phyloP scores from a whole-genome alignment of 1,140 invertebrate genomes.

The Cyrtorhinus lividipennis region DNA sequence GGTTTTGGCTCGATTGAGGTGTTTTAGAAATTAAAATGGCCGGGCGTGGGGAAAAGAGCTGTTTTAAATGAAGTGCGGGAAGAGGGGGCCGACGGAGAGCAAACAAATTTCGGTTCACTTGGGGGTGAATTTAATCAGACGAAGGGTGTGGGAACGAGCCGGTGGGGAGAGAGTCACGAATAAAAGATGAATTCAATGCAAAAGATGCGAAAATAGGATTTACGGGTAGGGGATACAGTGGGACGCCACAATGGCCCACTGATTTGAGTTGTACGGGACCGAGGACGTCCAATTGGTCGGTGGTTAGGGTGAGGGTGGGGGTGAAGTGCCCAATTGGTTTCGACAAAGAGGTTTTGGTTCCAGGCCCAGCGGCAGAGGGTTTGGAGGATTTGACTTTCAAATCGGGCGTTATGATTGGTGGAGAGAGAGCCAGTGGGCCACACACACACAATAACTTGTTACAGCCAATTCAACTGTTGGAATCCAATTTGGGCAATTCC shows the following conservation, averaged over 20 bases:
- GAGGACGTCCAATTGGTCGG: conserved; percentile 3
- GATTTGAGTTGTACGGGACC: conserved; percentile 17
- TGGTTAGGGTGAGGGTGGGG: too few species aligned
- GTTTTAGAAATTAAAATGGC: too few species aligned
- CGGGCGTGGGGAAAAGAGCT: too few species aligned
- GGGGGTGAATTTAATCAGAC: too few species aligned
- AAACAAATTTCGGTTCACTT: too few species aligned
- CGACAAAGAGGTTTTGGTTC: not conserved
- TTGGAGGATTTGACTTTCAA: conserved; percentile 14
- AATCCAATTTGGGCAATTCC: conserved; percentile 20
- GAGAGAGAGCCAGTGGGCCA: not conserved
- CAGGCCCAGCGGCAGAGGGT: not conserved
- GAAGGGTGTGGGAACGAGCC: too few species aligned
- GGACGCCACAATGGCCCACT: conserved; percentile 3
- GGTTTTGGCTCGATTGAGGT: too few species aligned
- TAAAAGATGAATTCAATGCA: conserved; percentile 10
- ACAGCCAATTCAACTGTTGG: conserved; percentile 19
- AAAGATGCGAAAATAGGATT: conserved; percentile 1
- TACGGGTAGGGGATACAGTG: not conserved
- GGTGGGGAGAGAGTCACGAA: too few species aligned
- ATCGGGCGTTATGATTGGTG: conserved; percentile 18
- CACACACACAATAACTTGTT: conserved; percentile 18
- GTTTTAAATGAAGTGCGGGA: too few species aligned
- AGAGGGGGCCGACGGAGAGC: too few species aligned
- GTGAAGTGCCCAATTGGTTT: not conserved